Evolutionary conservation across 2,797 vertebrate genomes (phyloP), one percentile per base, ranked within the genome.

Genomic region (Eospalax fontanierii): DNA sequence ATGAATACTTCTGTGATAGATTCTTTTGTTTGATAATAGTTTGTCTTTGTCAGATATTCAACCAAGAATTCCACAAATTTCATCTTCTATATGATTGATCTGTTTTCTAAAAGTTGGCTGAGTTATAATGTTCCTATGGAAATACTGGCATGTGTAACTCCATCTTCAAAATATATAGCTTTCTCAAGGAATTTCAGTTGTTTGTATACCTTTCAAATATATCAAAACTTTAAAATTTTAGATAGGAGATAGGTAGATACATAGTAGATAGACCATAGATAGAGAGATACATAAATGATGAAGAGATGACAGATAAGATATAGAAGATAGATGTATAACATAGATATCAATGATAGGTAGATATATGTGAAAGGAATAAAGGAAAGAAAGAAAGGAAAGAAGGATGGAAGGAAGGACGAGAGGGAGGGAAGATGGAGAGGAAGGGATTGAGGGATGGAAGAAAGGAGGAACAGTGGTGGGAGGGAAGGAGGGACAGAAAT

Each of bases 31-130:
- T 87, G 84, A 68, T 35, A 95, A 73, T 15, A 91, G 43, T 94
- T 96, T 65, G 83, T 95, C 74, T 95, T 95, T 96, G 63, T 97
- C 92, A 92, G 94, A 97, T 95, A 18, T 88, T 92, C 68, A 84
- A 24, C 38, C 26, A 33, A 95, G 90, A 96, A 92, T 96, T 46
- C 22, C 3, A 0, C 43, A 86, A n/a, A 95, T 10, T 30, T 97
- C 75, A 86, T 43, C 65, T 94, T 94, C 38, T 95, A 5, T 21
- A 33, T 43, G 35, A 90, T 40, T 59, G 57, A 97, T 97, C 91
- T 87, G 28, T 16, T 61, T 80, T 21, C 28, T 94, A 83, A 91
- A 93, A 35, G 38, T 73, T 61, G 61, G 63, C 43, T 95, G 59
- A 94, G 76, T 97, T 89, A 76, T 28, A 71, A 4, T 43, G 18